phyloP scores from a whole-genome alignment of 2,797 vertebrate genomes.

The Rhabdomys pumilio region DNA sequence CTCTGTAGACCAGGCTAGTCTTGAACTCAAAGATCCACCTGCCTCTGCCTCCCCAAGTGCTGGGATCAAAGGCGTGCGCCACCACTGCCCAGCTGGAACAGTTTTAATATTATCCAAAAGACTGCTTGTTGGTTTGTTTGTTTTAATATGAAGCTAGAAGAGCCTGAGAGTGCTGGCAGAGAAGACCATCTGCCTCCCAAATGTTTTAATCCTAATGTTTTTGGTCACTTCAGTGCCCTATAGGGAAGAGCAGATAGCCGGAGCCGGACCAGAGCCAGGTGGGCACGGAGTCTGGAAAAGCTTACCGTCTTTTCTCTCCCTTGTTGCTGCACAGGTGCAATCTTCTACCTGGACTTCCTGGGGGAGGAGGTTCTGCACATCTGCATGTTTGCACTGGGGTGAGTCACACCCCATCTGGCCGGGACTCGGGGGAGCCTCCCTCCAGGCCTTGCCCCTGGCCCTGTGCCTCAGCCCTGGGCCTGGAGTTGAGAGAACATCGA shows the following conservation, averaged over 20 bases:
- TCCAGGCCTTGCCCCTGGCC: background rate
- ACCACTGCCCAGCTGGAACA: background rate
- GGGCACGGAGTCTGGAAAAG: background rate
- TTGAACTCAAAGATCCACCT: too few relatives aligned
- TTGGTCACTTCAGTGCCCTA: background rate
- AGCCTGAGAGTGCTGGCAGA: too few relatives aligned
- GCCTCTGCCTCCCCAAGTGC: too few relatives aligned
- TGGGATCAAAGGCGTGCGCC: background rate
- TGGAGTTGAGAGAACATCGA: background rate
- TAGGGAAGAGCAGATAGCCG: background rate
- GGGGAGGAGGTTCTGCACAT: constrained; percentile 95
- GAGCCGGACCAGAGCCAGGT: background rate
- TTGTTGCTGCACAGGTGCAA: constrained; percentile 90
- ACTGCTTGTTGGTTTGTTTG: background rate
- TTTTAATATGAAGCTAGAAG: background rate
- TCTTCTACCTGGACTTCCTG: constrained; percentile 96
- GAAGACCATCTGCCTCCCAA: background rate
- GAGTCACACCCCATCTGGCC: constrained; percentile 85
- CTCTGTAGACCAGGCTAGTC: too few relatives aligned
- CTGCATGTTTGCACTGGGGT: constrained; percentile 97
- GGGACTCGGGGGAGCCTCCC: rapidly evolving
- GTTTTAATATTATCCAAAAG: background rate
- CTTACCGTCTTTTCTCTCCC: background rate
- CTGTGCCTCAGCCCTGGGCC: background rate
- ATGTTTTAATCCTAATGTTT: background rate